A percentile compares a stretch with the other conserved stretches of the same genome.
Conservation (phyloP, 1,140 invertebrate species). For the Diabrotica virgifera region DNA sequence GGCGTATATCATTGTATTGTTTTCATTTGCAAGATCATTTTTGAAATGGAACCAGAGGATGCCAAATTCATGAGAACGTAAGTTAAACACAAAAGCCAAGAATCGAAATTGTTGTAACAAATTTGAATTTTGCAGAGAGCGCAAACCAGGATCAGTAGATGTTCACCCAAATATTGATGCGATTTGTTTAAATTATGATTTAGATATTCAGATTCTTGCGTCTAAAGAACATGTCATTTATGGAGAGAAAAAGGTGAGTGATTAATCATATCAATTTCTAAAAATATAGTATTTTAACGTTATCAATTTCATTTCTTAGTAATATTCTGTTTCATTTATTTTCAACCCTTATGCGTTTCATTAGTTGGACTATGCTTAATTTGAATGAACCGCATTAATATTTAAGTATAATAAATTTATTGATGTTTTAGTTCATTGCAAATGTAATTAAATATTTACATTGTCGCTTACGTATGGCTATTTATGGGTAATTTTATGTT, state of each 20-base stretch:
- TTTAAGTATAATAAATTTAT: too few relatives aligned
- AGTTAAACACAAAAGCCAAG: constrained; percentile 32
- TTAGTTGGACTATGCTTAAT: too few relatives aligned
- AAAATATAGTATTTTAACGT: too few relatives aligned
- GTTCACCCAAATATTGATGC: constrained; percentile 89
- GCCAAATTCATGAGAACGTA: constrained; percentile 61
- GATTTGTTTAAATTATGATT: constrained; percentile 85
- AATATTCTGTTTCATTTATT: too few relatives aligned
- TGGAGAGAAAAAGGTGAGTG: constrained; percentile 75
- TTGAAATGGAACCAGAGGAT: constrained; percentile 57
- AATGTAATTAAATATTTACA: too few relatives aligned
- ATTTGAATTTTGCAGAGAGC: constrained; percentile 58
- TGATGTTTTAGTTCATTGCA: too few relatives aligned
- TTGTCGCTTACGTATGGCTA: too few relatives aligned
- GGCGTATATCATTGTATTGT: constrained; percentile 8
- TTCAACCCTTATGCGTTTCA: too few relatives aligned
- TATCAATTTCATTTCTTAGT: too few relatives aligned
- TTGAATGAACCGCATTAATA: too few relatives aligned
- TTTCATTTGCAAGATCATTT: constrained; percentile 17
- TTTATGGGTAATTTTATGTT: too few relatives aligned
- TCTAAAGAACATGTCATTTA: constrained; percentile 81
- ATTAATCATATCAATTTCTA: neutral
- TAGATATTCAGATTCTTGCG: constrained; percentile 82
- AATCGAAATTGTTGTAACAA: constrained; percentile 17
- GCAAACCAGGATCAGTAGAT: constrained; percentile 80